Conservation (phyloP, 2,113 vertebrate genomes). For the Poeciliopsis occidentalis region DNA sequence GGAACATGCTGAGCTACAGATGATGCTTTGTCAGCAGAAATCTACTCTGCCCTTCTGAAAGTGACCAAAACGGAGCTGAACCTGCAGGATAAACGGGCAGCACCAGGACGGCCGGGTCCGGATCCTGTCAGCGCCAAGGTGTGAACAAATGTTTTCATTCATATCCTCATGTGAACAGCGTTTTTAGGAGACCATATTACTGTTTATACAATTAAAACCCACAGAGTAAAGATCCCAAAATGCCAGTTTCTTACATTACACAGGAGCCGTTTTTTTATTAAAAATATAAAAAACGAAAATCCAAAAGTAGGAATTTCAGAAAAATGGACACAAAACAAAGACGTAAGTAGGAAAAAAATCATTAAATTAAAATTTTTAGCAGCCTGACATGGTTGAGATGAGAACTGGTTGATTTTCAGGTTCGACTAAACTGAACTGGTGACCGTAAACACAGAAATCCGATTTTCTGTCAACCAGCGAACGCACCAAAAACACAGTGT, state of each 20-base stretch:
- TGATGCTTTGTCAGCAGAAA: slow-evolving; percentile 51
- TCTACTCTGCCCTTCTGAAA: slow-evolving; percentile 43
- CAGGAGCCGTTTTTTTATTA: background rate
- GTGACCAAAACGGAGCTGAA: slow-evolving; percentile 30
- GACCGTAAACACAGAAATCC: background rate
- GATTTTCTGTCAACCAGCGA: too few relatives aligned
- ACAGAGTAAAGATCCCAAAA: background rate
- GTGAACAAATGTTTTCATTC: background rate
- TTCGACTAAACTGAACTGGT: background rate
- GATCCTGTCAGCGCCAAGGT: background rate
- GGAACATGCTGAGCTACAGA: slow-evolving; percentile 64
- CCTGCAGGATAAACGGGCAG: slow-evolving; percentile 2
- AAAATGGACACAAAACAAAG: background rate
- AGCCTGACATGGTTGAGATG: background rate
- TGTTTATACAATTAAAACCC: background rate
- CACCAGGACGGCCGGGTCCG: background rate
- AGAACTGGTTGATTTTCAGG: background rate
- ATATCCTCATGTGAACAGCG: too few relatives aligned
- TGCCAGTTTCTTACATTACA: slow-evolving; percentile 13
- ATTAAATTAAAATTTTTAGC: background rate
- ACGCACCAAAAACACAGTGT: too few relatives aligned
- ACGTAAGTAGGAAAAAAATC: background rate
- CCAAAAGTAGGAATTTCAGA: background rate
- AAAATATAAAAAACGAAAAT: background rate
- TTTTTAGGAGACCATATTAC: background rate